phyloP scores from a whole-genome alignment of 2,888 invertebrate genomes.

The Drosophila ustulata region DNA sequence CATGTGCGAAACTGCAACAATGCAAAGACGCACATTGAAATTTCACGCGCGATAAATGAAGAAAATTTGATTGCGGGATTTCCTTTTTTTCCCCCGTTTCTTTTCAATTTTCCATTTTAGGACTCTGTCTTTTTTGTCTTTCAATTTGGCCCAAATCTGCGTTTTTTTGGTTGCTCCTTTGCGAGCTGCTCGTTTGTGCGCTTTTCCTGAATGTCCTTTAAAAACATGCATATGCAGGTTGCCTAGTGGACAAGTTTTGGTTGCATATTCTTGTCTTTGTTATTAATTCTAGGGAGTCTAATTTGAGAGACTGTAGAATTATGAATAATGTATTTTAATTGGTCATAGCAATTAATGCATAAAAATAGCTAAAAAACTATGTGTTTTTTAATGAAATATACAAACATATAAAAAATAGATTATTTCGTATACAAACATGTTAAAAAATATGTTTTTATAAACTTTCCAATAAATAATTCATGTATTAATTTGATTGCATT shows the following conservation, averaged over 20 bases:
- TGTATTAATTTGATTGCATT: too few species aligned
- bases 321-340: not conserved
- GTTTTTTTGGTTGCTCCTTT: constrained; percentile 7
- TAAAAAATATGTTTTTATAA: too few species aligned
- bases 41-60: constrained; percentile 68
- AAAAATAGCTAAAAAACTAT: too few species aligned
- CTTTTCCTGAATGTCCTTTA: not conserved
- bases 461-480: too few species aligned
- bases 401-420: too few species aligned
- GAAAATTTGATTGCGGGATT: constrained; percentile 28
- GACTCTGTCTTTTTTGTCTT: constrained; percentile 37
- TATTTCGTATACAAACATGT: too few species aligned
- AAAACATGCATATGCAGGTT: not conserved
- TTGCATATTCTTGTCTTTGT: not conserved
- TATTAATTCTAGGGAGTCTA: not conserved
- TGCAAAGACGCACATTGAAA: constrained; percentile 27
- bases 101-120: not conserved
- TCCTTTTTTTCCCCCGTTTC: constrained; percentile 5
- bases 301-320: not conserved
- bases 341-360: too few species aligned
- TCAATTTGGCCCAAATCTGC: constrained; percentile 53
- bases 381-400: too few species aligned
- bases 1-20: constrained; percentile 20
- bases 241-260: not conserved
- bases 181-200: constrained; percentile 1